Base-by-base conservation (phyloP, 2,888 invertebrate genomes). In the Agrotis puta region DNA sequence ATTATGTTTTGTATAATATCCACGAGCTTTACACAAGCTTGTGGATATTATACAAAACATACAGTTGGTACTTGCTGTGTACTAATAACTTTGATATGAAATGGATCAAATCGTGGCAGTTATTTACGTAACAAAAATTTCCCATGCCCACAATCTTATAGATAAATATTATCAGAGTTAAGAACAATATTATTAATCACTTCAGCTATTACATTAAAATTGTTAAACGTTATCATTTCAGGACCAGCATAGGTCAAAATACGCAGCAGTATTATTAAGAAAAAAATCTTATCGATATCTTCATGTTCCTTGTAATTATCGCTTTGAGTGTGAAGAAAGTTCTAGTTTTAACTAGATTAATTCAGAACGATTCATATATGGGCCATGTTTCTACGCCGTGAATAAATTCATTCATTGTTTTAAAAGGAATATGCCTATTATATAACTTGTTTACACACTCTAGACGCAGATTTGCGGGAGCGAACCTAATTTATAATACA, bases 281-380 rank as follows among this genome's bases (percentile, higher is more conserved):
- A 2, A 67, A 70, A 63, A 51, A n/a, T 7, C 16, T 22, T 50
- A 58, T 65, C 64, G n/a, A 39, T 24, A 62, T 61, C 51, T 56
- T 64, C n/a, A 48, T 62, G 22, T 58, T 61, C 47, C 39, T 74
- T 51, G n/a, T 47, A 24, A 69, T 51, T 51, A 45, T 20, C 24
- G 48, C 51, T 66, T 51, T 63, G 0, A 18, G 2, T 22, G n/a
- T 45, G 48, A 45, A 51, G 43, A 48, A 72, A 65, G n/a, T n/a
- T 53, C 74, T 48, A 56, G 79, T 73, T 56, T 22, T 50, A 73
- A 62, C 74, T 39, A 57, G 77, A 67, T 78, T 48, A 20, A 24
- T 56, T 51, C 7, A 4, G 47, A 61, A 39, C n/a, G 57, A 47
- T 24, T 33, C n/a, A 50, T 33, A 3, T 14, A 22, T 59, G 47